Evolutionary conservation across 2,888 invertebrate species (phyloP), one percentile per base, ranked within the genome.

Genomic region (Leptopilina syphax): DNA sequence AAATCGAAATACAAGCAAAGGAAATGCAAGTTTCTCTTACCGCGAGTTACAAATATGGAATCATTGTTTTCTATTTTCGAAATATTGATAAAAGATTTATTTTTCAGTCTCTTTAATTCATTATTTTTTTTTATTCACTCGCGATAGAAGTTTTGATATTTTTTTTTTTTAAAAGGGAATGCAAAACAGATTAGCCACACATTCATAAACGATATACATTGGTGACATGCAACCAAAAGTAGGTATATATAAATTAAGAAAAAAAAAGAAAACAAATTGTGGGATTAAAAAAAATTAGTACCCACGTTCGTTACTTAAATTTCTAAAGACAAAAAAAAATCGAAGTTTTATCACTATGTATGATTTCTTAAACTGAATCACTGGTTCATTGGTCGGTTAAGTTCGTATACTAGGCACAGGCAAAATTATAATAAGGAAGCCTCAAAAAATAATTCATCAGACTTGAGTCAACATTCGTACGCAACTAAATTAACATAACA

Each of bases 391-490:
- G 73, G 73, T 73, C 73, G 73, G 73, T 73, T 34, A 73, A 73
- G 73, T 57, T 73, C 73, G 73, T 73, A 73, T 73, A 73, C 73
- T 73, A 73, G 73, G 73, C 73, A 73, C 73, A 73, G 73, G 73
- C 57, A 57, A 73, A 73, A 73, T 73, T 73, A 73, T 73, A 73
- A 73, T 73, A 73, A 73, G 57, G 73, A 73, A 73, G 73, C 73
- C 73, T 73, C 73, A 73, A 73, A 57, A 7, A 73, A 73, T 73
- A 60, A 73, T 73, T 73, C 73, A 73, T 73, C 73, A 73, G 73
- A 73, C 73, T 73, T 73, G 57, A 57, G 57, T 73, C 54, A 73
- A 73, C 73, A 73, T 73, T 57, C 34, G 73, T 57, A 73, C 73
- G 73, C 57, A 73, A 57, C 57, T 54, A 73, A 60, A 34, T 54